Evolutionary conservation across 2,888 invertebrate genomes (phyloP), one percentile per base, ranked within the genome.

Genomic region (Eucera pruinosa): DNA sequence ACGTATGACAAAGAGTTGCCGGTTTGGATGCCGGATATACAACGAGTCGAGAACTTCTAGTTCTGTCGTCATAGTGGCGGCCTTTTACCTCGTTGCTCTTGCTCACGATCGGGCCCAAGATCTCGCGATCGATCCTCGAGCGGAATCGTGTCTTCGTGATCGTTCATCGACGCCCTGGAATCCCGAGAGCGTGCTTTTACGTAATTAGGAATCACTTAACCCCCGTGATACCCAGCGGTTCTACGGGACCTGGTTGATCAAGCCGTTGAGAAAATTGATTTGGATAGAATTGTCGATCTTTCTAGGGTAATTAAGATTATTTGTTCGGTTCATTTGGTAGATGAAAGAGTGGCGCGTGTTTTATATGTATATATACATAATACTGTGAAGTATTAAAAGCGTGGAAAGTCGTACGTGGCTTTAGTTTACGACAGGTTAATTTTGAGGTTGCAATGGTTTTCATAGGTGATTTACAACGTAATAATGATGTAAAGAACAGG

Each of bases 201-300:
- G 64, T 76, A 76, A 76, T 76, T 72, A 66, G 61, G 58, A 66
- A 76, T 72, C 76, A 54, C 60, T 71, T 60, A 60, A 71, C 54
- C 18, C n/a, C 52, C 4, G 43, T 1, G 41, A 43, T 45, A 61
- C 41, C 47, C 48, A 13, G 13, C 13, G n/a, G 9, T 13, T 39
- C 39, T 25, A 4, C 25, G 20, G 3, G 2, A 23, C 33, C 13
- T 9, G 5, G 15, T 45, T 33, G 58, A 36, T 45, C 67, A 23
- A 66, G 50, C n/a, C 20, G 43, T 25, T 43, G 25, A 20, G 5
- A 23, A 23, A 52, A 52, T 41, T 52, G 27, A 58, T 43, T 11
- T 30, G 20, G 23, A 52, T 13, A 15, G 30, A 71, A 67, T 20
- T 18, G 27, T 62, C 15, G 39, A 50, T 5, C 6, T 5, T 18